Conservation (phyloP, 2,888 invertebrate species). For the Lapara coniferarum region DNA sequence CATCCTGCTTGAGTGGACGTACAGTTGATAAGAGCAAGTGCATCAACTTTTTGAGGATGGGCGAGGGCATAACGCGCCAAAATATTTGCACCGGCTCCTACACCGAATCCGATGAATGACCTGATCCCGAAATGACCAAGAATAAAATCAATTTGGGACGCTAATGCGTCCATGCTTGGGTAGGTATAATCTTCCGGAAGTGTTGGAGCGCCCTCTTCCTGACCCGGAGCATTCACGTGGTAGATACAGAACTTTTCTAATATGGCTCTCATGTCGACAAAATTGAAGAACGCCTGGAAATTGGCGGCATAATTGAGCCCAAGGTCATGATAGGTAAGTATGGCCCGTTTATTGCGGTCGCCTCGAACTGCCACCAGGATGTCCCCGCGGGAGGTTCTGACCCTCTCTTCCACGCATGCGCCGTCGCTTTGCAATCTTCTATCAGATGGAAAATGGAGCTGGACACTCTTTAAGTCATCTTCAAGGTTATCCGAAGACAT, state of each 20-base stretch:
- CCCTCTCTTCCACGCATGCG: constrained; percentile 87
- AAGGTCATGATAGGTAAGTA: constrained; percentile 99
- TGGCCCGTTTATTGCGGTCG: constrained; percentile 94
- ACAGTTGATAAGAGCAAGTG: constrained; percentile 96
- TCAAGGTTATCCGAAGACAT: constrained; percentile 91
- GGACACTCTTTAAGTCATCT: constrained; percentile 95
- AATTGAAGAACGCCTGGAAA: constrained; percentile 97
- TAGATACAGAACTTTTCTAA: constrained; percentile 98
- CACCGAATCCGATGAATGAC: constrained; percentile 97
- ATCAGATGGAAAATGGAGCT: constrained; percentile 92
- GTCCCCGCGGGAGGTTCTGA: constrained; percentile 95
- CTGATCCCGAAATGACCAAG: constrained; percentile 95
- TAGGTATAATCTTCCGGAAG: constrained; percentile 94
- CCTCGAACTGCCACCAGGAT: constrained; percentile 97
- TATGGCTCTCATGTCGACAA: constrained; percentile 93
- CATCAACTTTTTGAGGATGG: constrained; percentile 94
- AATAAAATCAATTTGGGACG: constrained; percentile 94
- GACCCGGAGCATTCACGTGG: constrained; percentile 99
- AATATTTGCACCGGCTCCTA: constrained; percentile 98
- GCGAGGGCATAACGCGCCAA: constrained; percentile 94
- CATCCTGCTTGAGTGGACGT: constrained; percentile 97
- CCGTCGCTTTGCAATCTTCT: constrained; percentile 82
- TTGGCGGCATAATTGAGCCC: constrained; percentile 98
- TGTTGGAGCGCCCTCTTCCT: constrained; percentile 97
- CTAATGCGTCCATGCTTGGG: constrained; percentile 98